Base-by-base conservation (phyloP, 2,888 invertebrate genomes). In the Lydus trimaculatus region DNA sequence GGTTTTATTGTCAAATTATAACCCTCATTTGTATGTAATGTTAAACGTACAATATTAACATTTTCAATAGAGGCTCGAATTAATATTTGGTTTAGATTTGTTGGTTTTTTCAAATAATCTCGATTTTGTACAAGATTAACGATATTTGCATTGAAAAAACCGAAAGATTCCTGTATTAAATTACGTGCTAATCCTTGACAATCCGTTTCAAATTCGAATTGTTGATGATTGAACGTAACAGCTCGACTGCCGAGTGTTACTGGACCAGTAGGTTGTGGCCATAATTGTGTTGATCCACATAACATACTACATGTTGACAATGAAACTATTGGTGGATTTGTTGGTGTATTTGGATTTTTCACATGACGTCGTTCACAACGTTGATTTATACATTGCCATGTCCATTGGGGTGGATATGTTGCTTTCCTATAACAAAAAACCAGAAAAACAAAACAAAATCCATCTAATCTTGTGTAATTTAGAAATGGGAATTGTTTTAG, bases 191-290 rank as follows among this genome's bases (percentile, higher is more conserved):
- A 86, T 4, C 88, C 87, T 8, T 84, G 80, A 0, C 85, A 75
- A 3, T 80, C 65, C 7, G 87, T 82, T 70, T 87, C 85, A 61
- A 89, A 84, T 15, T 85, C 83, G 69, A 92, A 84, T 62, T 87
- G 86, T 67, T 87, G 85, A 17, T 88, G 85, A 65, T 87, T 85
- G 73, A 92, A 90, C 31, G 89, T 88, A 23, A 90, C 86, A 28
- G 91, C 90, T 65, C 89, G 89, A 20, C 89, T 89, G 73, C 91
- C 91, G 28, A 94, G 87, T 72, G 89, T 87, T 33, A 91, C 89
- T 67, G 90, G 90, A 0, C 91, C 91, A 2, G 93, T 93, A 63
- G 94, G 94, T 83, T 91, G 91, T 31, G 94, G 94, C 94, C 94
- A 94, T 31, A 94, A 87, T 76, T 93, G 91, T 31, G 89, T 88